Base-by-base conservation (phyloP, 2,797 vertebrate species). In the Oryzias dopingdopingensis region DNA sequence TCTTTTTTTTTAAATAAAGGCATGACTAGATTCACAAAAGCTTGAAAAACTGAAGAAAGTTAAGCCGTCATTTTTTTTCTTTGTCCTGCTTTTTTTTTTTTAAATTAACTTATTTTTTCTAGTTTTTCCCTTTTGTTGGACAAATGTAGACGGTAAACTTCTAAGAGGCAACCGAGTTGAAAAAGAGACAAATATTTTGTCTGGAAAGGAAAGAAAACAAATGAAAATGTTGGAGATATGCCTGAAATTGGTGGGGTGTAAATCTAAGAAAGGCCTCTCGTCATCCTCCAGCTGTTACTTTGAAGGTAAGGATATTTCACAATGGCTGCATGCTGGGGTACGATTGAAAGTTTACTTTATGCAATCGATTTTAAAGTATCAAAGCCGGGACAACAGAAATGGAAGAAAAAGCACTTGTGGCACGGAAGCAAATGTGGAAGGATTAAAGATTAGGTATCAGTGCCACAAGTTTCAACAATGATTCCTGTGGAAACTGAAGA, bases 161-260 rank as follows among this genome's bases (percentile, higher is more conserved):
- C 72, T 16, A 14, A 47, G 43, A 15, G 67, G 64, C 69, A 17
- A 61, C 59, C 54, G 52, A 71, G 75, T 81, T 70, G 48, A 82
- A 79, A 56, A 56, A 75, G 64, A 62, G 40, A 74, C 61, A 42
- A 52, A 59, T 59, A 70, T 81, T 80, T 71, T 62, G 75, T 65
- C 49, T 26, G 72, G 82, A 85, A 80, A 77, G 64, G 85, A 88
- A 80, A 79, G 66, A 83, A 91, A 90, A 89, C 94, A 91, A 92
- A 95, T 96, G 93, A 98, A 97, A 92, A 98, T 99, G 96, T 92
- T 99, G 96, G 96, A 98, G 92, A 99, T 99, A 87, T 99, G 97
- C 90, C 91, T 98, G 81, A 98, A 98, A 93, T 92, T 98, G 92
- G 96, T 99, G 93, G 96, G 96, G 88, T 99, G 97, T 92, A 98